Percentiles rank a stretch among this genome's conserved stretches.
Evolutionary conservation across 1,140 invertebrate genomes (phyloP).

Genomic region (Sarcophaga peregrina): DNA sequence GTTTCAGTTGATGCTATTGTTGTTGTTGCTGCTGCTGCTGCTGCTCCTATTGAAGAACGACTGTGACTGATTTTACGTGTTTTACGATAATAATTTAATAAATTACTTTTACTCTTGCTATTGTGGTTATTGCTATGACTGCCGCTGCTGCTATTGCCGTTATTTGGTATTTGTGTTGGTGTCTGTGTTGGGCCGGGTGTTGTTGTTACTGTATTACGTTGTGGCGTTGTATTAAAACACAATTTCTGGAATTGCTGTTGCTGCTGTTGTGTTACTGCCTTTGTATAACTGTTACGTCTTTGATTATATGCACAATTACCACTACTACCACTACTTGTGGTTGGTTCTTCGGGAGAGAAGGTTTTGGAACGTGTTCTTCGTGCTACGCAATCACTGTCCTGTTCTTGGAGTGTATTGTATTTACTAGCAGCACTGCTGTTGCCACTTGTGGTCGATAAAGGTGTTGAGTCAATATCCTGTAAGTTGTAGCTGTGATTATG

Average conservation of each 20-base stretch:
- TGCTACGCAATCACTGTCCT: slow-evolving; percentile 58
- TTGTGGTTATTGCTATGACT: slow-evolving; percentile 35
- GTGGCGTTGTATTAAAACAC: slow-evolving; percentile 28
- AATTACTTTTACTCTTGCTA: slow-evolving; percentile 51
- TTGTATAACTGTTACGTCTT: slow-evolving; percentile 16
- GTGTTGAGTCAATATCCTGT: slow-evolving; percentile 35
- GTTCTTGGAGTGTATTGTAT: slow-evolving; percentile 11
- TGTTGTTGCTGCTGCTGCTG: slow-evolving; percentile 28
- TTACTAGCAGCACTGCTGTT: slow-evolving; percentile 21
- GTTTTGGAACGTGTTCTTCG: slow-evolving; percentile 65
- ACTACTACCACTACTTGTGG: slow-evolving; percentile 49
- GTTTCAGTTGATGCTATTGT: slow-evolving; percentile 30
- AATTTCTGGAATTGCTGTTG: slow-evolving; percentile 24
- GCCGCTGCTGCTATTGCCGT: slow-evolving; percentile 45
- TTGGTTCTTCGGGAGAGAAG: slow-evolving; percentile 58
- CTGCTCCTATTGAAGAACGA: slow-evolving; percentile 45
- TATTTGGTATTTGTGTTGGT: slow-evolving; percentile 39
- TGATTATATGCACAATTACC: slow-evolving; percentile 26
- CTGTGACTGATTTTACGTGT: slow-evolving; percentile 62
- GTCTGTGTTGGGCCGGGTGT: not conserved
- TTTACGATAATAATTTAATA: slow-evolving; percentile 64
- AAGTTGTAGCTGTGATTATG: slow-evolving; percentile 43
- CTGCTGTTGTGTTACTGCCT: slow-evolving; percentile 10
- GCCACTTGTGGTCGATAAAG: slow-evolving; percentile 36
- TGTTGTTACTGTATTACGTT: slow-evolving; percentile 22